Percentiles rank a stretch among this genome's conserved stretches.
Conservation (phyloP, 2,888 invertebrate genomes). For the Agelastica alni region DNA sequence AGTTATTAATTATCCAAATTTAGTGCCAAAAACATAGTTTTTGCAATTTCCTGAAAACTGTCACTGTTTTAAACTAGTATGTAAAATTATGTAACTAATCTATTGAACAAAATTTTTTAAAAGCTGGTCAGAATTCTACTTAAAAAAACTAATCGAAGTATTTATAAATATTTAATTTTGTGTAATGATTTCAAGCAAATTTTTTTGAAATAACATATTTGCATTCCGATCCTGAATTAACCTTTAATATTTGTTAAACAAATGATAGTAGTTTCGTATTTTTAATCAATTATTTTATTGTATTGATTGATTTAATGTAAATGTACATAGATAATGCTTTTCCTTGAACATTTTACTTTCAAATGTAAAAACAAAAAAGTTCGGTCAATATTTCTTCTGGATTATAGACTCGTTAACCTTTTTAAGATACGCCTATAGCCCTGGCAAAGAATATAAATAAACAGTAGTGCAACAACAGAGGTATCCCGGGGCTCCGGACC, state of each 20-base stretch:
- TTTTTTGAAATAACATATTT: background rate
- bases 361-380: constrained; percentile 23
- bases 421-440: constrained; percentile 14
- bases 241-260: constrained; percentile 25
- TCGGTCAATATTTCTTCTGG: constrained; percentile 20
- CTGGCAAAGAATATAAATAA: constrained; percentile 3
- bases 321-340: constrained; percentile 24
- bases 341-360: constrained; percentile 33
- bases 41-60: background rate
- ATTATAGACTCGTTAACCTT: constrained; percentile 27
- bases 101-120: background rate
- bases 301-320: constrained; percentile 28
- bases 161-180: background rate
- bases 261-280: constrained; percentile 37
- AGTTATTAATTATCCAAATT: too few species aligned
- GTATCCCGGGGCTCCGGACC: too few species aligned
- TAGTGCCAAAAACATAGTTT: too few species aligned
- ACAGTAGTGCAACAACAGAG: too few species aligned
- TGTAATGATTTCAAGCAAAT: background rate
- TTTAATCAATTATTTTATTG: constrained; percentile 36
- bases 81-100: background rate
- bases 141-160: background rate
- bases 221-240: constrained; percentile 1
- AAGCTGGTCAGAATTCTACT: background rate
- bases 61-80: background rate